Evolutionary conservation across 2,113 vertebrate species (phyloP), one percentile per base, ranked within the genome.

Genomic region (Formicarius rufipectus): DNA sequence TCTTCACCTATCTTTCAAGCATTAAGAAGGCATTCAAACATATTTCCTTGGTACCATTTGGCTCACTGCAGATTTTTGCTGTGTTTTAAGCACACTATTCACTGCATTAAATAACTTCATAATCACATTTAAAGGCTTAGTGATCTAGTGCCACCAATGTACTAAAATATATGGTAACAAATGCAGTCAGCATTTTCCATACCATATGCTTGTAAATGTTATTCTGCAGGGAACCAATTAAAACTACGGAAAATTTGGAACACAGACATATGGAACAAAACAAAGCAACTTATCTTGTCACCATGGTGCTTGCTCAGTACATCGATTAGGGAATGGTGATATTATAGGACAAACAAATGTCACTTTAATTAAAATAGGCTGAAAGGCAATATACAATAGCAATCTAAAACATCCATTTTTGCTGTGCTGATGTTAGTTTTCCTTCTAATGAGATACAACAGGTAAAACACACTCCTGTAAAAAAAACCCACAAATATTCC

Each of bases 181-280:
- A 98, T 97, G 97, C 97, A 98, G 98, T 98, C 98, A 98, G 98
- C 98, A 98, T 97, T 98, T 98, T 98, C 97, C 96, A 97, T 98
- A 98, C 97, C 98, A 97, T 97, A 98, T 98, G 98, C 97, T 98
- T 98, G 96, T 98, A 95, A 98, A 97, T 96, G 97, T 96, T 98
- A 98, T 98, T 99, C 98, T 98, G 98, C 97, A 95, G 98, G 98
- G 98, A 98, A 98, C 98, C 98, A 99, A 99, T 99, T 99, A 99
- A 98, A 98, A 97, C 96, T 98, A 98, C 97, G 98, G 98, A 98
- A 98, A 98, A 98, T 97, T 98, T 99, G 98, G 98, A 99, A 95
- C 96, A 94, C 82, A 96, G 98, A 98, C 99, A 99, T 98, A 98
- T 97, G 98, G 97, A 98, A 97, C 95, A 96, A 97, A 98, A 97